Evolutionary conservation across 37 sponge, comb jelly and placozoan genomes (phyloP), one percentile per base, ranked within the genome.

Genomic region (Halisarca cf. caerulea): DNA sequence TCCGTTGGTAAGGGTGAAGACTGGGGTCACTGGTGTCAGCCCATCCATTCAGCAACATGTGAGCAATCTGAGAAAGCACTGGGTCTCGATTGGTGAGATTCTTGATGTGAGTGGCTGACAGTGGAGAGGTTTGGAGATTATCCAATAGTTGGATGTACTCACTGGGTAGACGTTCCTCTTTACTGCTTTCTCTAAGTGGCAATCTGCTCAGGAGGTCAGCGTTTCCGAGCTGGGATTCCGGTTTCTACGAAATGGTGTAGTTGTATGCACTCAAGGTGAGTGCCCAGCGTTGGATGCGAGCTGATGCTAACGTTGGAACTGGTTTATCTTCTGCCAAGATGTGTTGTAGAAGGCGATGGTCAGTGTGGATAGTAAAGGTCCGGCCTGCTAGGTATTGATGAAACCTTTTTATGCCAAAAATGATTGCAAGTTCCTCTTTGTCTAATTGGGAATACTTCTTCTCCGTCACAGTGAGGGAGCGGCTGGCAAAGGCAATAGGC

Each of bases 181-280:
- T 11, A 23, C n/a, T n/a, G 6, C 8, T 27, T n/a, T 30, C 37
- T 36, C 11, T 30, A 24, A 73, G 38, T 36, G 75, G 75, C 5
- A 73, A 4, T 30, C 75, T 30, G 14, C 75, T 73, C 38, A 73
- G 11, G 7, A 37, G 39, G 35, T 73, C 75, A 73, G 40, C 75
- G 35, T 73, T 73, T 37, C 40, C 23, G n/a, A n/a, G n/a, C n/a
- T n/a, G n/a, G n/a, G n/a, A n/a, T n/a, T n/a, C n/a, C n/a, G n/a
- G n/a, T n/a, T n/a, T n/a, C n/a, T 36, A 73, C 32, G 6, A 5
- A 11, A 73, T 30, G 18, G 36, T 36, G 14, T 73, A 73, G 8
- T 73, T 39, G 35, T 37, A 73, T 9, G 40, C 40, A 8, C 39
- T 36, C 40, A 73, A n/a, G 3, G 7, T 7, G 21, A 73, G 14